Percentiles rank a stretch among this genome's conserved stretches.
Evolutionary conservation across 2,113 vertebrate species (phyloP).

Genomic region (Orthochromis malagaraziensis): DNA sequence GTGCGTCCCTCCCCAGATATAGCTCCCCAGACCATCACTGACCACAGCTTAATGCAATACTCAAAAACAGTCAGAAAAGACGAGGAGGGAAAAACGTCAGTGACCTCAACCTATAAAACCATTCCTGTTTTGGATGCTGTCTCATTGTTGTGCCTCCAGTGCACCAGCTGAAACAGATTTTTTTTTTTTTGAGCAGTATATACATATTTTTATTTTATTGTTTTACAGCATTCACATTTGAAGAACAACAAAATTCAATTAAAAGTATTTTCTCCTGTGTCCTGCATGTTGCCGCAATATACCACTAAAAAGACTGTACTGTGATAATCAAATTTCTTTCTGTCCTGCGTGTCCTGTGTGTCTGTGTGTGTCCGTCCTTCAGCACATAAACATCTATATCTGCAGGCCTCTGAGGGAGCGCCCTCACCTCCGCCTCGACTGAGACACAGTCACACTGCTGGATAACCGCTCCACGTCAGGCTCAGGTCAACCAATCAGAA

Average conservation of each 20-base stretch:
- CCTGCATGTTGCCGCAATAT: background rate
- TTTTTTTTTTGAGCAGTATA: background rate
- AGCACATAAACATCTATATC: slow-evolving; percentile 23
- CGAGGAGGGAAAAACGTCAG: background rate
- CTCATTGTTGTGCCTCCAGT: background rate
- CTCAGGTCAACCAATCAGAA: slow-evolving; percentile 36
- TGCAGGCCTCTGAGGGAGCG: slow-evolving; percentile 28
- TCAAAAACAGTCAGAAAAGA: background rate
- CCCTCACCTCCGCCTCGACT: slow-evolving; percentile 39
- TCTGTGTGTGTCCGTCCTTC: background rate
- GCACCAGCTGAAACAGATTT: background rate
- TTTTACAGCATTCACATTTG: background rate
- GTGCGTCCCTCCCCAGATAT: background rate
- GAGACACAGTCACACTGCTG: slow-evolving; percentile 1
- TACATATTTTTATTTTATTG: background rate
- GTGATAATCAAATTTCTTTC: background rate
- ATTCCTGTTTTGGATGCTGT: background rate
- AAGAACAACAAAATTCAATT: background rate
- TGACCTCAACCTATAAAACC: background rate
- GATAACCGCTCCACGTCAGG: slow-evolving; percentile 24
- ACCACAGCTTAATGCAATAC: background rate
- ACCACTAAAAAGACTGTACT: background rate
- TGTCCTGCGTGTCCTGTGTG: background rate
- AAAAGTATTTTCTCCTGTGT: background rate
- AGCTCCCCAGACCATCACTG: background rate